Evolutionary conservation across 2,797 vertebrate genomes (phyloP), one percentile per base, ranked within the genome.

Genomic region (Schizopygopsis pylzovi): DNA sequence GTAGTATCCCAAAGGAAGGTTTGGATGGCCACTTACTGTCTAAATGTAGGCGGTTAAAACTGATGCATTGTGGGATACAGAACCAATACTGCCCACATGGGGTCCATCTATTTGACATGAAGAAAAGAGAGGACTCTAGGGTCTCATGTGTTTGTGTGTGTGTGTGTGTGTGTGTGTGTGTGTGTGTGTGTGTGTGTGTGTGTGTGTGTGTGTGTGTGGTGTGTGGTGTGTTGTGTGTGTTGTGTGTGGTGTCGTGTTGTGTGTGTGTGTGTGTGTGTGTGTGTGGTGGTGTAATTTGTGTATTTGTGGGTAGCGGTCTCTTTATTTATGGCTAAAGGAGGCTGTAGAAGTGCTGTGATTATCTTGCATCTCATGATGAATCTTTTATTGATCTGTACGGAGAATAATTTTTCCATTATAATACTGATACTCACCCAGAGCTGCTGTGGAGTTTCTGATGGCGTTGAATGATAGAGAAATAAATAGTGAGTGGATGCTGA

Each of bases 401-500:
- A 41, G 22, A 76, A 11, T n/a, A 67, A 76, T 15, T 12, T 2
- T 25, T 13, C 43, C 56, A 65, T 65, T 65, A 75, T n/a, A 47
- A 47, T 7, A 15, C 37, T 65, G 39, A 73, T 45, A 33, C 41
- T 79, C n/a, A 65, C 16, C 8, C n/a, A 47, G 47, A 4, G 73
- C 49, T 54, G 72, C 9, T 18, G 43, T 49, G 71, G 18, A 6
- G 61, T 63, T 63, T 63, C 25, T 63, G 61, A 65, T 65, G 25
- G 25, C 1, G 68, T 71, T 75, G 73, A 49, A 11, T 7, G 77
- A 68, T 93, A n/a, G 93, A 91, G 86, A 75, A 54, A 22, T 0
- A 80, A 88, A 89, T 83, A 89, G 77, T 88, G 91, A 92, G 68
- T 87, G 91, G 90, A 73, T 72, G 67, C 89, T 89, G 70, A 89